Conservation (phyloP, 2,888 invertebrate genomes). For the Macaria liturata region DNA sequence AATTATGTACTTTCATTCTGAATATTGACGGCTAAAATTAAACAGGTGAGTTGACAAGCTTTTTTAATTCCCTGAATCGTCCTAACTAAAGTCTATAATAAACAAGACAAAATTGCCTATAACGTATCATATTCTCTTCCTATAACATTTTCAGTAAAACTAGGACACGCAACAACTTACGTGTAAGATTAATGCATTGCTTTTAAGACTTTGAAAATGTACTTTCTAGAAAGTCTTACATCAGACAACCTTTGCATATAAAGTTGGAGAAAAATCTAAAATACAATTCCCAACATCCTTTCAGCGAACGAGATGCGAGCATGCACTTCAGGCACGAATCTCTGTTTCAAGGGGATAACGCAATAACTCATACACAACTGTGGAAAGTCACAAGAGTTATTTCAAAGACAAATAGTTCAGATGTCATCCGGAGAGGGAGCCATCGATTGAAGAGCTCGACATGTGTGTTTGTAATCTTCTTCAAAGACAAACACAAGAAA, state of each 20-base stretch:
- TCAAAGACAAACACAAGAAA: constrained; percentile 76
- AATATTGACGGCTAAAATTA: too few relatives aligned
- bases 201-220: too few relatives aligned
- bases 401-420: constrained; percentile 77
- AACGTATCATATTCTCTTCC: too few relatives aligned
- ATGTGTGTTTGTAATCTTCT: constrained; percentile 76
- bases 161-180: too few relatives aligned
- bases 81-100: too few relatives aligned
- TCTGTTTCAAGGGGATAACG: constrained; percentile 57
- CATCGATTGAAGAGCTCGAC: constrained; percentile 64
- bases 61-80: too few relatives aligned
- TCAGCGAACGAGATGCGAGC: constrained; percentile 13
- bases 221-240: too few relatives aligned
- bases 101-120: too few relatives aligned
- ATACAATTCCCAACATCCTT: constrained; percentile 6
- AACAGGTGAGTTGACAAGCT: too few relatives aligned
- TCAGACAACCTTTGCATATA: not conserved
- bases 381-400: constrained; percentile 70
- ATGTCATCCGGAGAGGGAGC: constrained; percentile 60
- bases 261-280: constrained; percentile 3
- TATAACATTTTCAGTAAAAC: too few relatives aligned
- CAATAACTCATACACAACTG: constrained; percentile 61
- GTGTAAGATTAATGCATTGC: too few relatives aligned
- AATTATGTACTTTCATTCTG: too few relatives aligned
- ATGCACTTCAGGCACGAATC: constrained; percentile 41